A percentile compares a stretch with the other conserved stretches of the same genome.
Conservation (phyloP, 1,140 invertebrate species). For the Cydia fagiglandana region DNA sequence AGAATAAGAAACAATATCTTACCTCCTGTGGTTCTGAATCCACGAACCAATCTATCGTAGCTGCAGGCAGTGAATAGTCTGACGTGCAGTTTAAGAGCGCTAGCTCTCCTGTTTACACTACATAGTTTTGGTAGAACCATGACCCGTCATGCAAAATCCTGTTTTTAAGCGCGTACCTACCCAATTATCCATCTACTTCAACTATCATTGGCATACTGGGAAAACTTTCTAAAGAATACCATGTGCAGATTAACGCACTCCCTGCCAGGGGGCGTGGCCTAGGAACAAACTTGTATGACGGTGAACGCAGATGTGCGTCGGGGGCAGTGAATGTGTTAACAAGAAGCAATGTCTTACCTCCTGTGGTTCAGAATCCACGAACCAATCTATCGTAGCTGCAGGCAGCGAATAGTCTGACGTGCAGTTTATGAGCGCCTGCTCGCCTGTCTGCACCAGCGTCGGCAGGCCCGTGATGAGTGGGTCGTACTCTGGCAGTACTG, state of each 20-base stretch:
- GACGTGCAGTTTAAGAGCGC: conserved; percentile 71
- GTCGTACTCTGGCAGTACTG: conserved; percentile 72
- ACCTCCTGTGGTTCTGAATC: conserved; percentile 63
- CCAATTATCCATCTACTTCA: too few species aligned
- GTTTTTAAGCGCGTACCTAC: too few species aligned
- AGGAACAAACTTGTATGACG: too few species aligned
- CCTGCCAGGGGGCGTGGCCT: too few species aligned
- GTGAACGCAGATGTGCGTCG: too few species aligned
- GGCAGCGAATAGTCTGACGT: conserved; percentile 71
- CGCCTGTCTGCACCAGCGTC: conserved; percentile 62
- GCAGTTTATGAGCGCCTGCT: conserved; percentile 69
- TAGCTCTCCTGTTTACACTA: conserved; percentile 63
- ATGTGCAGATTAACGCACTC: too few species aligned
- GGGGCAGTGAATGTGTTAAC: too few species aligned
- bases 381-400: conserved; percentile 67
- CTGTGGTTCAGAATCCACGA: conserved; percentile 65
- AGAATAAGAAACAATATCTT: too few species aligned
- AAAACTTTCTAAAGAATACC: too few species aligned
- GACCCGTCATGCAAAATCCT: too few species aligned
- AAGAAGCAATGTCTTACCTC: conserved; percentile 50
- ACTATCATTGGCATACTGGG: too few species aligned
- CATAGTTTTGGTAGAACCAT: conserved; percentile 61
- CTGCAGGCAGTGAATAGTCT: conserved; percentile 66
- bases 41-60: conserved; percentile 63
- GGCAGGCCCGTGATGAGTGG: conserved; percentile 70